A percentile compares a stretch with the other conserved stretches of the same genome.
phyloP scores from a whole-genome alignment of 2,113 vertebrate species.

The Tringa solitaria region DNA sequence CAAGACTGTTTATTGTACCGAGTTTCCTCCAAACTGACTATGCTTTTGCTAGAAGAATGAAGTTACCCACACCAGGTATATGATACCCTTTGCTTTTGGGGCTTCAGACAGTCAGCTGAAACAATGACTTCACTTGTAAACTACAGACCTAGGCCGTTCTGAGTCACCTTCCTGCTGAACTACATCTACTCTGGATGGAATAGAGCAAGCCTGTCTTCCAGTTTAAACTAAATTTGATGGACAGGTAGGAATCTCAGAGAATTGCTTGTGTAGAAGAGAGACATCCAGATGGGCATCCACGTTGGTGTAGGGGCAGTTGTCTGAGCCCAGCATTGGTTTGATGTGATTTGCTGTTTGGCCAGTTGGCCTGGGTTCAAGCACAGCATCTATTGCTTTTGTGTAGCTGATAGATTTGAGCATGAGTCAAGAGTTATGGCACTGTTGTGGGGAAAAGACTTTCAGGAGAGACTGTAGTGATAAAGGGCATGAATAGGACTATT shows the following conservation, averaged over 20 bases:
- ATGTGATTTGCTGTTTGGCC: neutral
- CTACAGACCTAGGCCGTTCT: neutral
- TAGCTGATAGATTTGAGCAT: neutral
- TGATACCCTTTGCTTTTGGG: neutral
- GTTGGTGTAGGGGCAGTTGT: neutral
- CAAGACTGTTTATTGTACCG: neutral
- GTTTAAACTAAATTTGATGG: neutral
- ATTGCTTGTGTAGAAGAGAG: neutral
- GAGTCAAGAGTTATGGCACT: neutral
- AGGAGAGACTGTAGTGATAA: neutral
- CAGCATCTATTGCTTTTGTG: neutral
- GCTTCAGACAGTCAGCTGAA: neutral
- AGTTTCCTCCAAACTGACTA: neutral
- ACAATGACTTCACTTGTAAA: neutral
- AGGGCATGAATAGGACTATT: neutral
- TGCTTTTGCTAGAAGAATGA: neutral
- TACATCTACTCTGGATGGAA: neutral
- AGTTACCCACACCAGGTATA: neutral
- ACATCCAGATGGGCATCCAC: neutral
- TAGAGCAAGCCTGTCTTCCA: neutral
- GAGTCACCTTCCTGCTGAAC: neutral
- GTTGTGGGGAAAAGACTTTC: neutral
- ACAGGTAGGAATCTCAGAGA: neutral
- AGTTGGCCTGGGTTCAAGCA: neutral
- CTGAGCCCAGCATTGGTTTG: neutral